Base-by-base conservation (phyloP, 1,140 invertebrate genomes). In the Drosophila repletoides region DNA sequence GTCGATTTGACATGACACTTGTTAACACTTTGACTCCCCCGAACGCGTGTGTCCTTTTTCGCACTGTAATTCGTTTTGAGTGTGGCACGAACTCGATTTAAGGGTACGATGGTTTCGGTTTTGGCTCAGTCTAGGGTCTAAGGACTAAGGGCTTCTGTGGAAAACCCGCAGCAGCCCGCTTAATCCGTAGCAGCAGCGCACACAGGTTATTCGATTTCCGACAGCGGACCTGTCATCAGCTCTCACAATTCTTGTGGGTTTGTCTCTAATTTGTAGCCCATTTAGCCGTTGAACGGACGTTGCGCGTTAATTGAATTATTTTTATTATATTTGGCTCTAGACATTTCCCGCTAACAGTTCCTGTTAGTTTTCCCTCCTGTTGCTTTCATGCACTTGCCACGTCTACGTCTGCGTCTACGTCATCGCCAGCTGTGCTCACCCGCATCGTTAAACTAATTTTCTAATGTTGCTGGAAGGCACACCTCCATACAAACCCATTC, bases 21-120 rank as follows among this genome's bases (percentile, higher is more conserved):
- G 86, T 88, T 88, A 80, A 75, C 76, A 88, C 76, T 72, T 88
- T 76, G 81, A 88, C 86, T 76, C 86, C 81, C 80, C 59, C 80
- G 46, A 61, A 63, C n/a, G 58, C 65, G 59, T 61, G 41, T 28
- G 24, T 14, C 34, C 43, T 28, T 64, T 80, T 76, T 83, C 72
- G 79, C 79, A 84, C 55, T 56, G 77, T 83, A 83, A 83, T 60
- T 83, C 74, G 34, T 73, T 77, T 84, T 83, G 68, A 83, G 76
- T 69, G 68, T 49, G 56, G 56, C 28, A 33, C 17, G 10, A 21
- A 22, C 15, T 14, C 34, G 14, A 3, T 26, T 29, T 22, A 9
- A 4, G 46, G 31, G 9, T 49, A 6, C n/a, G 14, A n/a, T n/a
- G n/a, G n/a, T n/a, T n/a, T n/a, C n/a, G 10, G 19, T 52, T 38